Base-by-base conservation (phyloP, 2,797 vertebrate genomes). In the Lepus townsendii region DNA sequence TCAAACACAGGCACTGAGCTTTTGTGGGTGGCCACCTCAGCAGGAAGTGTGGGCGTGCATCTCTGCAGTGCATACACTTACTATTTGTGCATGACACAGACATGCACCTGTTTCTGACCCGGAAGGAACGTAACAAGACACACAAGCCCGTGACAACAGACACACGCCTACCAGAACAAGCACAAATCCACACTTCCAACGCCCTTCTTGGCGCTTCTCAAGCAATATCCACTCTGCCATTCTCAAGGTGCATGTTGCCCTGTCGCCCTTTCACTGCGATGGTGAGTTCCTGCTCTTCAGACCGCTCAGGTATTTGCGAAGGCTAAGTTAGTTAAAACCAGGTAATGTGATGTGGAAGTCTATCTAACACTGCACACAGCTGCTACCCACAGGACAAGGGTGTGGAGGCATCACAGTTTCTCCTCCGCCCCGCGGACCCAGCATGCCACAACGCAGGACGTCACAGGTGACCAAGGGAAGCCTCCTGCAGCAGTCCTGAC, bases 291-390 rank as follows among this genome's bases (percentile, higher is more conserved):
- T 68, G 68, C 47, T 62, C 47, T 77, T 54, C 62, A 91, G 85
- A 22, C 19, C n/a, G 62, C 8, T 66, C 10, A 54, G 6, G 52
- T 80, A 72, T 62, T 76, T 47, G 8, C 63, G 35, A 83, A 88
- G 38, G 50, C 72, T 76, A 69, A 79, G 22, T 76, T 87, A 83
- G 24, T 54, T 68, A 88, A 88, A 91, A 79, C 14, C 35, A 47
- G 22, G 38, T 76, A 19, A 62, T 16, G 16, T 57, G 20, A 88
- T 80, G 27, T 79, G 52, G 22, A 69, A 76, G 66, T 66, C 20
- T 50, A 71, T 20, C 65, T 42, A 71, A 89, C 14, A 42, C 22
- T 30, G 0, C 30, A 69, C 30, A 91, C n/a, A 75, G 0, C 47
- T 9, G 8, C 32, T 50, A 17, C 38, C 65, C 35, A 69, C 62